Evolutionary conservation across 1,140 invertebrate genomes (phyloP).

Genomic region (Zaprionus camerounensis): DNA sequence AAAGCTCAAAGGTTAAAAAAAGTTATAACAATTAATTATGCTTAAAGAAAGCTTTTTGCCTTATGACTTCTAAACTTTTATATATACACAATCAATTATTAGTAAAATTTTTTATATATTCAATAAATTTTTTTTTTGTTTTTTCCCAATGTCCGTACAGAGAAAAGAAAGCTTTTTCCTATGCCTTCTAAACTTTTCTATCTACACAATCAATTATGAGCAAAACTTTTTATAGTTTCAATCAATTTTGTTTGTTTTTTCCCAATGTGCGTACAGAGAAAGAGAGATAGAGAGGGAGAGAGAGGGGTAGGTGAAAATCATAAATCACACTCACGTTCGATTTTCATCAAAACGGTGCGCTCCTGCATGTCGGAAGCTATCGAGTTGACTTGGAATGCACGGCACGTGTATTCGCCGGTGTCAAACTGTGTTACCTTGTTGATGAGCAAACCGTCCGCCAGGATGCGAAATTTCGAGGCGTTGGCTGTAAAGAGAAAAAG

Average conservation of each 20-base stretch:
- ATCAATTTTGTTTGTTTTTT: background rate
- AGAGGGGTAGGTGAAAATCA: constrained; percentile 42
- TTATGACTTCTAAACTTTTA: background rate
- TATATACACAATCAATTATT: background rate
- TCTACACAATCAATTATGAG: background rate
- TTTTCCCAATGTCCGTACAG: constrained; percentile 38
- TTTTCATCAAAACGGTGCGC: constrained; percentile 85
- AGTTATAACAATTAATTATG: background rate
- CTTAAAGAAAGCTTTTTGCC: background rate
- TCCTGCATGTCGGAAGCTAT: constrained; percentile 84
- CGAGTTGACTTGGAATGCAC: constrained; percentile 85
- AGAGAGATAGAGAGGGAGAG: background rate
- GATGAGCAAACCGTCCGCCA: constrained; percentile 85
- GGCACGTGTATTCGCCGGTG: constrained; percentile 86
- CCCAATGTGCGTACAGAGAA: constrained; percentile 34
- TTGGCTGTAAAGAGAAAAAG: constrained; percentile 47
- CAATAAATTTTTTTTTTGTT: background rate
- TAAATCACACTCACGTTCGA: constrained; percentile 86
- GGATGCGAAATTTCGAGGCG: constrained; percentile 81
- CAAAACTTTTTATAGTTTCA: background rate
- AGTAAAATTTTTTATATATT: background rate
- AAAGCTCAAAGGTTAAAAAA: background rate
- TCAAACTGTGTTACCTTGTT: constrained; percentile 85
- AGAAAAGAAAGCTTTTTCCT: background rate
- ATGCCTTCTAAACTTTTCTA: background rate